These are phyloP conservation scores for Cyrtonyx montezumae DNA, from an alignment of 2,113 vertebrate genomes.

Conservation along the genomic window DNA sequence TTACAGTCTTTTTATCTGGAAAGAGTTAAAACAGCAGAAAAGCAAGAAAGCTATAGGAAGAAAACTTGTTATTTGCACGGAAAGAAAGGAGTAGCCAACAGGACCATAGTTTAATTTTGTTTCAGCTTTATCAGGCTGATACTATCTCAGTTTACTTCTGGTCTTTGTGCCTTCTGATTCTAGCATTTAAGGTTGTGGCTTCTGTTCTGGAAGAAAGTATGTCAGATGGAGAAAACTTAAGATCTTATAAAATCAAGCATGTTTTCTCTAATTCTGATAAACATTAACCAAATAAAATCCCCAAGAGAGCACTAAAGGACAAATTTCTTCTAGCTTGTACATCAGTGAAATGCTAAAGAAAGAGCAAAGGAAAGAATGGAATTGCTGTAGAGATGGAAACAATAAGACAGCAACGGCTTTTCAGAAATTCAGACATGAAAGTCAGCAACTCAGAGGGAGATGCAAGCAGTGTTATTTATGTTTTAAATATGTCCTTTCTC, in stretches of 20 bases:
- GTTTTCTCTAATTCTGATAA: conserved; percentile 10
- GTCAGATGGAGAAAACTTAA: not conserved
- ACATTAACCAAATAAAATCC: conserved; percentile 27
- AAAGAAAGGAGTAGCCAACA: not conserved
- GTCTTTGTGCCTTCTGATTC: not conserved
- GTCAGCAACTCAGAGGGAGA: not conserved
- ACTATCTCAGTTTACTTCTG: not conserved
- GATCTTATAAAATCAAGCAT: not conserved
- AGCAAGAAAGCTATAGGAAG: not conserved
- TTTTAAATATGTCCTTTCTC: not conserved
- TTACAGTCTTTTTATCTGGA: not conserved
- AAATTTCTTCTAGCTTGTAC: conserved; percentile 42
- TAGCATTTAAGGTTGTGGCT: not conserved
- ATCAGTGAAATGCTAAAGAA: conserved; percentile 43
- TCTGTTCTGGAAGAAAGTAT: conserved; percentile 17
- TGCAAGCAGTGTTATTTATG: not conserved
- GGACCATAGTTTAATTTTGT: not conserved
- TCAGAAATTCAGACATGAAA: not conserved
- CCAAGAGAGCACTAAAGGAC: not conserved
- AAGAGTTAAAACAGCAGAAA: not conserved
- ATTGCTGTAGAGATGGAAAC: conserved; percentile 7
- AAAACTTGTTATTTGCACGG: not conserved
- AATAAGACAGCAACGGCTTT: not conserved
- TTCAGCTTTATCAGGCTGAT: not conserved
- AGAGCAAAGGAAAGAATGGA: conserved; percentile 13